Evolutionary conservation across 2,797 vertebrate genomes (phyloP).

Genomic region (Clamator glandarius): DNA sequence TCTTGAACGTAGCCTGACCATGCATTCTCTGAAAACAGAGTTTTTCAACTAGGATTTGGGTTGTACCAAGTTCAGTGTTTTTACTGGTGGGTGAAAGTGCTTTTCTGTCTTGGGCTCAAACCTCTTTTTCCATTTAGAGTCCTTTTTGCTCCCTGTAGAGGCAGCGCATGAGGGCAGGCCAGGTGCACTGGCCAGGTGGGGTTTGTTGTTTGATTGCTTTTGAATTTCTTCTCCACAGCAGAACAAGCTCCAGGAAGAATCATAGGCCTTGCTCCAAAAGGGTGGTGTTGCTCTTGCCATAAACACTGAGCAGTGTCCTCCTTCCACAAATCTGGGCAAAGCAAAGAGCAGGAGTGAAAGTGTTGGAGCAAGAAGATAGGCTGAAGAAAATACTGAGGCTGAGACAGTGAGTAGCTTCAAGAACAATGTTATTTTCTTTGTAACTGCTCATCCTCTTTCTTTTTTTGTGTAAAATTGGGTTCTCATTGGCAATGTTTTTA

Average conservation of each 20-base stretch:
- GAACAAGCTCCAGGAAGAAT: not conserved
- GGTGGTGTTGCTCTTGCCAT: too few relatives aligned
- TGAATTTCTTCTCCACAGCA: not conserved
- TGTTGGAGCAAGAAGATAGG: not conserved
- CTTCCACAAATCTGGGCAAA: not conserved
- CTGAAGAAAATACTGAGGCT: not conserved
- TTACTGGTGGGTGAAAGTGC: not conserved
- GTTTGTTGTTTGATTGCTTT: not conserved
- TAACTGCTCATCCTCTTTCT: not conserved
- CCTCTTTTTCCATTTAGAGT: not conserved
- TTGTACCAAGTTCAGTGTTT: not conserved
- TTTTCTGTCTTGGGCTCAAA: not conserved
- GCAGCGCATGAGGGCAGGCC: not conserved
- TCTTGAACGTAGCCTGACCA: not conserved
- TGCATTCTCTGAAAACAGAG: not conserved
- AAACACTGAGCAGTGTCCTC: not conserved
- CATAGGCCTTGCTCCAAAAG: not conserved
- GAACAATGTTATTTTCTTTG: not conserved
- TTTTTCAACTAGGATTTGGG: not conserved
- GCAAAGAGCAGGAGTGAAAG: not conserved
- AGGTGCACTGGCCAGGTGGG: not conserved
- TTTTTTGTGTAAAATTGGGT: not conserved
- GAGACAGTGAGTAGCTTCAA: not conserved
- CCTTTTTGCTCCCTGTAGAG: not conserved
- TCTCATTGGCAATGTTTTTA: not conserved